phyloP scores from a whole-genome alignment of 2,888 invertebrate species.

The Siphlonurus alternatus region DNA sequence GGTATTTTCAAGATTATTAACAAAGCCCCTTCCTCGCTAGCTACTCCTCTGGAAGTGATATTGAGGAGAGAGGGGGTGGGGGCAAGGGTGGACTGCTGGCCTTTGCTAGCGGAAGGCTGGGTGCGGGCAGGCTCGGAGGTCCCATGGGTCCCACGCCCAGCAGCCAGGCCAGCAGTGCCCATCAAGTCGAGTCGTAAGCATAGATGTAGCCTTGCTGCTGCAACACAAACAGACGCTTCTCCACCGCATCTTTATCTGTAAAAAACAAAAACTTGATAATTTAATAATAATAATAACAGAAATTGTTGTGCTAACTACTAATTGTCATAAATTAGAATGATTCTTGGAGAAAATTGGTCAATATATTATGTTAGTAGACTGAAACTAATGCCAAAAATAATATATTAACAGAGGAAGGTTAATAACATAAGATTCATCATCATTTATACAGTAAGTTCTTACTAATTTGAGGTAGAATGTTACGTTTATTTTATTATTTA shows the following conservation, averaged over 20 bases:
- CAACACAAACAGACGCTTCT: conserved; percentile 73
- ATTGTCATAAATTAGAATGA: not conserved
- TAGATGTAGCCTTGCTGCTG: conserved; percentile 62
- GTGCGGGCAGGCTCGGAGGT: not conserved
- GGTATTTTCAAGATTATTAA: no score
- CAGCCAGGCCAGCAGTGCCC: conserved; percentile 1
- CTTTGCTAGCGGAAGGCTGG: not conserved
- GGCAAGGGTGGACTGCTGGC: not conserved
- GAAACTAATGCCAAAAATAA: no score
- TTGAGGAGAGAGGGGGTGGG: no score
- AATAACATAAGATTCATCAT: no score
- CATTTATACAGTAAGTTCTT: no score
- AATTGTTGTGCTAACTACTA: no score
- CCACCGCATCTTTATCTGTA: conserved; percentile 91
- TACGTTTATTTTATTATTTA: no score
- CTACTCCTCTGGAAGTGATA: no score
- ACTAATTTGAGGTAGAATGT: no score
- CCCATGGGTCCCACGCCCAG: not conserved
- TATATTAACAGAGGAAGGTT: no score
- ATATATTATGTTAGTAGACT: not conserved
- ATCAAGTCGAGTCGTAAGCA: conserved; percentile 18
- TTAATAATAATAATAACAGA: not conserved
- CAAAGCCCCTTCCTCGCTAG: no score
- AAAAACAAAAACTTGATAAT: conserved; percentile 13
- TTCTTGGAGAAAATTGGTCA: not conserved